Base-by-base conservation (phyloP, 2,888 invertebrate species). In the Melikaiella ostensackeni region DNA sequence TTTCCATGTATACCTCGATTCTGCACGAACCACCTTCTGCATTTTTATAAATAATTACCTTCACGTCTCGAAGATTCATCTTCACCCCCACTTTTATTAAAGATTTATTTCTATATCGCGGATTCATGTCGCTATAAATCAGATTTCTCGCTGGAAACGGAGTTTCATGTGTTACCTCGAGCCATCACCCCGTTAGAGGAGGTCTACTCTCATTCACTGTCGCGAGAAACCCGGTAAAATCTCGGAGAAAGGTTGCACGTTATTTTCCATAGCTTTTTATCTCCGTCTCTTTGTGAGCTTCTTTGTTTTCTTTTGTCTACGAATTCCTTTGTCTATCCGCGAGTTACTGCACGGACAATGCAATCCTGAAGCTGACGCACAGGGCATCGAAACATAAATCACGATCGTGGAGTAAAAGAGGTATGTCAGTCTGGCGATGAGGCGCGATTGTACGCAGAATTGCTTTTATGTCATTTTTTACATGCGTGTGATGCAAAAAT, bases 331-430 rank as follows among this genome's bases (percentile, higher is more conserved):
- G 64, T 64, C 42, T 64, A 42, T 64, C 42, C 42, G 64, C 42
- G 42, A 64, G 64, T 42, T 38, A 42, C 42, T 64, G 64, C 24
- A 64, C 42, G 42, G 64, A 64, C 64, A 64, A 64, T 64, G 42
- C 64, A 64, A 64, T 64, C 42, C 64, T 64, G 64, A 42, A 64
- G 64, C 64, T 64, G 64, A 38, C 64, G 64, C 64, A 64, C 64
- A 64, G 42, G 42, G 64, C 64, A 42, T 42, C 64, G 38, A 64
- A 64, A 64, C 64, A 42, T 42, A 64, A 64, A 64, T 64, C 64
- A 64, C 35, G 64, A 64, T 64, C 24, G 64, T 42, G 38, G 64
- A 4, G 13, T 42, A 35, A 42, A 64, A 64, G 19, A n/a, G 38
- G 35, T 13, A 64, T 2, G 24, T 21, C 33, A 63, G 63, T 21